phyloP scores from a whole-genome alignment of 2,888 invertebrate species.

The Tetragonisca angustula region DNA sequence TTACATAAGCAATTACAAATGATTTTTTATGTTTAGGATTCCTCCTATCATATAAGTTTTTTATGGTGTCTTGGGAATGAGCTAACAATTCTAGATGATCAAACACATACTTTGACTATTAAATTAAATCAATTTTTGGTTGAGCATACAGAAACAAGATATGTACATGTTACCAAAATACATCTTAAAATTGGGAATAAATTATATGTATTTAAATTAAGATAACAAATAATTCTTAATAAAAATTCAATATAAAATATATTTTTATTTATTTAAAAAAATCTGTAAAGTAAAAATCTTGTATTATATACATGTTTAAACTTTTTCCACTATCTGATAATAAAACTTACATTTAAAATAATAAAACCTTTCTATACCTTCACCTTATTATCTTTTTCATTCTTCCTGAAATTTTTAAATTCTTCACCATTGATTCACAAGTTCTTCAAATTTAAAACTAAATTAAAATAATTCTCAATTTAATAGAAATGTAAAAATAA shows the following conservation, averaged over 20 bases:
- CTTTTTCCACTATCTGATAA: neutral
- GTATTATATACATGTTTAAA: too few species aligned
- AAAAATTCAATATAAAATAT: neutral
- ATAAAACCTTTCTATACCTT: neutral
- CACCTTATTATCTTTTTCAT: neutral
- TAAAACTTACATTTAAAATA: neutral
- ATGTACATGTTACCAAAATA: conserved; percentile 85
- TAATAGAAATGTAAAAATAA: conserved; percentile 10
- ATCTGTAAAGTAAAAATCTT: neutral
- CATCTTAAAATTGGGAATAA: conserved; percentile 92
- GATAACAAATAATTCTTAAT: conserved; percentile 68
- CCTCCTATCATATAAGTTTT: conserved; percentile 94
- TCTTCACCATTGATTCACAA: neutral
- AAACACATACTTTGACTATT: conserved; percentile 85
- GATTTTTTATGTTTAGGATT: conserved; percentile 87
- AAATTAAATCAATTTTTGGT: conserved; percentile 81
- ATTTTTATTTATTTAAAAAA: neutral
- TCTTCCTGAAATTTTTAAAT: too few species aligned
- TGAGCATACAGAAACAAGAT: conserved; percentile 83
- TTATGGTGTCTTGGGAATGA: conserved; percentile 91
- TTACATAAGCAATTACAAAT: conserved; percentile 35
- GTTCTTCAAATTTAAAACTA: neutral
- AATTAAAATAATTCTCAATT: neutral
- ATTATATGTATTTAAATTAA: conserved; percentile 86
- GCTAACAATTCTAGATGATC: conserved; percentile 84